Percentiles rank a stretch among this genome's conserved stretches.
phyloP scores from a whole-genome alignment of 2,888 invertebrate genomes.

The Rhagonycha lutea region DNA sequence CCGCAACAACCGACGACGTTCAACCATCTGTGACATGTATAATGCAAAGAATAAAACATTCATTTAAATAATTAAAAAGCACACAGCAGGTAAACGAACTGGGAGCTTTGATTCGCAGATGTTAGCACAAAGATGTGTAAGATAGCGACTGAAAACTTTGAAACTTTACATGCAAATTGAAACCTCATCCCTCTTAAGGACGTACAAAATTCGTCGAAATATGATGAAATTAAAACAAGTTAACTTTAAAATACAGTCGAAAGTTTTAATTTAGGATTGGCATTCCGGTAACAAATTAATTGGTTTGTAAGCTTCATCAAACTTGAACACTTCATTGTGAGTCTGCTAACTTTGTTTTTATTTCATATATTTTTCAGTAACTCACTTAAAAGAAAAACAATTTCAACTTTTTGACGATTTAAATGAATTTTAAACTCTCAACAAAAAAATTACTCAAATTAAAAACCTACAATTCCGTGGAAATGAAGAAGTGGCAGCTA shows the following conservation, averaged over 20 bases:
- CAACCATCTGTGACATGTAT: conserved; percentile 45
- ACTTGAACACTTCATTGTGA: conserved; percentile 27
- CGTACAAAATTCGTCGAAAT: conserved; percentile 39
- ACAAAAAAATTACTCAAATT: background rate
- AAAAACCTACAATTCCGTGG: background rate
- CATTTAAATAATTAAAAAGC: conserved; percentile 54
- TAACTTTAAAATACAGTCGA: conserved; percentile 38
- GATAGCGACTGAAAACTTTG: conserved; percentile 45
- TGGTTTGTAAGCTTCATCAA: conserved; percentile 35
- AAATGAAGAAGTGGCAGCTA: background rate
- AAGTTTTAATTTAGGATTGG: conserved; percentile 28
- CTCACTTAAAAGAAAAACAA: conserved; percentile 31
- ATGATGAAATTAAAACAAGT: conserved; percentile 44
- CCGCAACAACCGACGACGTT: conserved; percentile 25
- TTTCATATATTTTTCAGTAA: conserved; percentile 27
- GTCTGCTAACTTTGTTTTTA: conserved; percentile 29
- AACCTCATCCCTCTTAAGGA: conserved; percentile 41
- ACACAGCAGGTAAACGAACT: conserved; percentile 53
- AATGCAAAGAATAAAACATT: conserved; percentile 51
- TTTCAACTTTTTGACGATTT: conserved; percentile 22
- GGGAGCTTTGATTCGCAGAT: conserved; percentile 47
- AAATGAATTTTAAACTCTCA: conserved; percentile 16
- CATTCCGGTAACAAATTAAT: conserved; percentile 35
- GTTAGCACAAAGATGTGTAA: conserved; percentile 38
- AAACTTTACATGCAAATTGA: conserved; percentile 51